Percentiles rank a stretch among this genome's conserved stretches.
These are phyloP conservation scores for Bombus balteatus DNA, from an alignment of 1,140 invertebrate genomes.

Conservation along the genomic window DNA sequence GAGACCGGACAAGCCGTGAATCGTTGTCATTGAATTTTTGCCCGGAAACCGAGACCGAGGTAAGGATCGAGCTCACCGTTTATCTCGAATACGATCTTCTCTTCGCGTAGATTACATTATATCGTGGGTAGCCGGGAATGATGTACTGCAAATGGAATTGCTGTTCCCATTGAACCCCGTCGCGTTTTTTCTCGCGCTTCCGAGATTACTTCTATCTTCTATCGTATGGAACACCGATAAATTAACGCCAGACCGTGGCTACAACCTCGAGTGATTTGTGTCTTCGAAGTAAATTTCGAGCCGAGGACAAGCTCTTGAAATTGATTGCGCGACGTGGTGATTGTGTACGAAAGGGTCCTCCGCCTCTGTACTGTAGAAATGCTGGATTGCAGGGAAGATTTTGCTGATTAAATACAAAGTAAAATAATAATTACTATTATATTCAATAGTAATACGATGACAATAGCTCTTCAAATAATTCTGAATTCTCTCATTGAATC, in stretches of 20 bases:
- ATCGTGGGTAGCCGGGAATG: constrained; percentile 14
- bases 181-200: not conserved
- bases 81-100: constrained; percentile 40
- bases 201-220: not conserved
- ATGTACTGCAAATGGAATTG: constrained; percentile 50
- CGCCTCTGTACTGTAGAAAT: not conserved
- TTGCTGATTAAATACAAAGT: not conserved
- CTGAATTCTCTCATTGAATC: not conserved
- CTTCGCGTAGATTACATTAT: constrained; percentile 36
- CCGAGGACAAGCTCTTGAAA: not conserved
- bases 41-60: constrained; percentile 42
- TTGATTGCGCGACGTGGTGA: not conserved
- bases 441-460: not conserved
- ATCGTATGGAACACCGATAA: not conserved
- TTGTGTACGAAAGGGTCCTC: too few relatives aligned
- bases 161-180: not conserved
- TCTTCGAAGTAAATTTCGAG: not conserved
- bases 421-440: not conserved
- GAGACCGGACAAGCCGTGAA: constrained; percentile 8
- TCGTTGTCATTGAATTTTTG: constrained; percentile 33
- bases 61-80: constrained; percentile 30
- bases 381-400: not conserved
- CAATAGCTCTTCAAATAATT: not conserved
- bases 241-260: not conserved
- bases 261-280: not conserved